These are phyloP conservation scores for Sinocyclocheilus anophthalmus DNA, from an alignment of 2,113 vertebrate species.

Conservation along the genomic window DNA sequence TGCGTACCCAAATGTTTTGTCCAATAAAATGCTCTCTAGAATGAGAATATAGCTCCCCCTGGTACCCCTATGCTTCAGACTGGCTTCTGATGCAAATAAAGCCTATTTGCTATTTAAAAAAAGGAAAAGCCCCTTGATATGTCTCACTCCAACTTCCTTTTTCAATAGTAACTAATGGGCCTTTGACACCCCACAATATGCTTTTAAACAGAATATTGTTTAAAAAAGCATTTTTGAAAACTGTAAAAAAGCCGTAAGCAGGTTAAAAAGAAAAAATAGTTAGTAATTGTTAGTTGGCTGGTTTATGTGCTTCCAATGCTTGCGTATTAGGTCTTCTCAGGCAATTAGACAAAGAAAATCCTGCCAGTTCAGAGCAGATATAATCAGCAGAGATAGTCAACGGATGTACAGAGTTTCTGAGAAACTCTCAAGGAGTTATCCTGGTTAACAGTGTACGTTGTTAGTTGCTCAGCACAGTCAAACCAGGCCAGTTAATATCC, in stretches of 20 bases:
- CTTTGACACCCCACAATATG: background rate
- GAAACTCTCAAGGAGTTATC: conserved; percentile 26
- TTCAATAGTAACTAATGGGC: background rate
- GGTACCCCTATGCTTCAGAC: background rate
- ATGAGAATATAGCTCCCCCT: background rate
- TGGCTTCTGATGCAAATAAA: background rate
- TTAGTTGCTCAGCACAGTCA: conserved; percentile 33
- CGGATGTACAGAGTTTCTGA: conserved; percentile 2
- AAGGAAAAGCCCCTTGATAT: background rate
- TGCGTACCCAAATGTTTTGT: background rate
- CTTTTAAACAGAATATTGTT: background rate
- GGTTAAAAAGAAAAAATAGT: conserved; percentile 21
- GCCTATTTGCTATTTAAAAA: background rate
- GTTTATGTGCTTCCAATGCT: background rate
- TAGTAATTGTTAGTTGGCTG: conserved; percentile 56
- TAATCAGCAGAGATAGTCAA: conserved; percentile 11
- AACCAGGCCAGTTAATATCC: conserved; percentile 31
- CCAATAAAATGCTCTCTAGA: background rate
- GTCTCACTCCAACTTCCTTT: background rate
- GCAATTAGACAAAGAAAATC: background rate
- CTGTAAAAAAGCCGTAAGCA: background rate
- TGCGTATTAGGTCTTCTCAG: background rate
- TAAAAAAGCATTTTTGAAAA: background rate
- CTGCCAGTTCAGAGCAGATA: conserved; percentile 12
- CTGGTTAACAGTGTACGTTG: conserved; percentile 28